phyloP scores from a whole-genome alignment of 2,797 vertebrate genomes.

The Diplodus puntazzo region DNA sequence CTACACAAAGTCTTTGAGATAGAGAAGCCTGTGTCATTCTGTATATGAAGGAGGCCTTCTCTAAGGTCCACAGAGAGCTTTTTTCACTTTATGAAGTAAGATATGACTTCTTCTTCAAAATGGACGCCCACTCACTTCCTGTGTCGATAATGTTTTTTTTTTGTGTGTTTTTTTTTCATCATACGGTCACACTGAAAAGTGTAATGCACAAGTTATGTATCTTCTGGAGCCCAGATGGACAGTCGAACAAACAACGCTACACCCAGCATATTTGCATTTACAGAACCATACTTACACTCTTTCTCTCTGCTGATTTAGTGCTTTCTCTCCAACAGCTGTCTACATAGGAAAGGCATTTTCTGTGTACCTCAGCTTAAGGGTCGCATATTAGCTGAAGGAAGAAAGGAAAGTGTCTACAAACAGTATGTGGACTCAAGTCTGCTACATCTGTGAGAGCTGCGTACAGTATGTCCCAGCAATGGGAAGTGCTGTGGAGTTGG shows the following conservation, averaged over 20 bases:
- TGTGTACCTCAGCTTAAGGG: constrained; percentile 36
- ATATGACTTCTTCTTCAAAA: constrained; percentile 31
- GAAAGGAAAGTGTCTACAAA: constrained; percentile 35
- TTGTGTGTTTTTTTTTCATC: constrained; percentile 36
- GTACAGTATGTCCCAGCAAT: constrained; percentile 20
- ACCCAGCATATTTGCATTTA: background rate
- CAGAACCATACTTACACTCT: background rate
- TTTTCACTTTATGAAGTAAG: constrained; percentile 20
- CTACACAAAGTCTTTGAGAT: background rate
- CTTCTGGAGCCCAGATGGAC: background rate
- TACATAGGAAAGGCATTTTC: constrained; percentile 35
- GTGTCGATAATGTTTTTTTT: constrained; percentile 42
- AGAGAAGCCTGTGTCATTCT: background rate
- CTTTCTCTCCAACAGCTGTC: constrained; percentile 36
- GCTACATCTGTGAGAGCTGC: constrained; percentile 24
- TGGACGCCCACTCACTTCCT: constrained; percentile 66
- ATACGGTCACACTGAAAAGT: constrained; percentile 12
- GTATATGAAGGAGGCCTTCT: background rate
- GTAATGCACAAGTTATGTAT: background rate
- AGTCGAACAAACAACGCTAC: background rate
- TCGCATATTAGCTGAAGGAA: constrained; percentile 43
- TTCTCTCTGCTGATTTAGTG: constrained; percentile 7
- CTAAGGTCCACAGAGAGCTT: constrained; percentile 1
- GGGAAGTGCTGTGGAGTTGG: constrained; percentile 58
- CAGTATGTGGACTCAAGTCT: background rate